Base-by-base conservation (phyloP, 1,140 invertebrate genomes). In the Brachionus calyciflorus region DNA sequence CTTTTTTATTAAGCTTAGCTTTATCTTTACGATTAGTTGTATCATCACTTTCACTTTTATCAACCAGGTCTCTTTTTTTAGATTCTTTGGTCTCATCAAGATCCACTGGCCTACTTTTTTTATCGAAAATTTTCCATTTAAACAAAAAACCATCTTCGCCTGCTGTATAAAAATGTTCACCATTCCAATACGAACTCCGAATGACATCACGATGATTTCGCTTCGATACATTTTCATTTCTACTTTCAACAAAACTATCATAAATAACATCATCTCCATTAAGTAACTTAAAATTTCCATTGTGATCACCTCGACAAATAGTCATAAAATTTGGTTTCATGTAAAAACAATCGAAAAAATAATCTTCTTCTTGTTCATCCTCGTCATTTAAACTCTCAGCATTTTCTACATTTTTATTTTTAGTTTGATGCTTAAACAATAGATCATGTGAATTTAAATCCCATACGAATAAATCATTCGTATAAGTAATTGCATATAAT, bases 381-480 rank as follows among this genome's bases (percentile, higher is more conserved):
- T 0, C 19, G 19, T 46, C 41, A 24, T 24, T 41, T 33, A 19
- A 3, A 14, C 5, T 6, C 10, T 17, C 7, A 24, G 1, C 6
- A 3, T 46, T 26, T 51, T 3, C 12, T 6, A 40, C 24, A 65
- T 65, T 65, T 24, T 19, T 24, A 28, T 44, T 65, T 65, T 65
- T 65, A 10, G 24, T 12, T 28, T 65, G 60, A 44, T 44, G 44
- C 21, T 57, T 57, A 10, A 6, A 40, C 33, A 51, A 19, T 14
- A 73, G 12, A 73, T 73, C 69, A 41, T 73, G 46, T 17, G 24
- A 37, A 21, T 73, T 48, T 73, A 73, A 41, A 73, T 73, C 69
- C 69, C 69, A 73, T 30, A 73, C 69, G 21, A 73, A 40, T 24
- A 49, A 73, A 55, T 73, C 69, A 26, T 73, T 73, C 10, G 46